A percentile compares a stretch with the other conserved stretches of the same genome.
Conservation (phyloP, 2,888 invertebrate species). For the Heteromyza rotundicornis region DNA sequence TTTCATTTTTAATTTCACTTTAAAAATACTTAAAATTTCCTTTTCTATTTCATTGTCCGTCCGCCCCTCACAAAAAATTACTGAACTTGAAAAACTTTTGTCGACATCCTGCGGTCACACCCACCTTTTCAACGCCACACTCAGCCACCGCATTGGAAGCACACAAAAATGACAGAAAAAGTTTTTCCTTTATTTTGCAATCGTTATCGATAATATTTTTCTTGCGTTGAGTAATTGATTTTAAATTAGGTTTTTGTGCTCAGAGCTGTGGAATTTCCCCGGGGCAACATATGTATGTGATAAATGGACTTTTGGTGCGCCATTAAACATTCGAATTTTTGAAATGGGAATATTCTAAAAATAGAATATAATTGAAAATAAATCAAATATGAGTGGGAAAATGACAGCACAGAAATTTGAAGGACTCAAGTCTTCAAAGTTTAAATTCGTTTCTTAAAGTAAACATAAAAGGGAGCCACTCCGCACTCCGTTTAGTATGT, state of each 20-base stretch:
- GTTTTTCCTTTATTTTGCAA: not conserved
- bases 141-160: not conserved
- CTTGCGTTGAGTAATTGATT: slow-evolving; percentile 13
- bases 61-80: not conserved
- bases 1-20: too few species aligned
- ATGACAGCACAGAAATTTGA: too few species aligned
- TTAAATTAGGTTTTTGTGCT: slow-evolving; percentile 15
- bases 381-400: too few species aligned
- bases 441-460: too few species aligned
- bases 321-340: too few species aligned
- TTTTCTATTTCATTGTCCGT: not conserved
- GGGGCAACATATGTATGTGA: not conserved
- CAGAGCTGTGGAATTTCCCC: not conserved
- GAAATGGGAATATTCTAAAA: too few species aligned
- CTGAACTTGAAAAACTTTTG: slow-evolving; percentile 5
- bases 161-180: not conserved
- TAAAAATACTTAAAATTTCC: too few species aligned
- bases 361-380: too few species aligned
- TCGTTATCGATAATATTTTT: not conserved
- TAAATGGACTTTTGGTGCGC: slow-evolving; percentile 1
- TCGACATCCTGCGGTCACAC: not conserved
- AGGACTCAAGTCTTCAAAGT: too few species aligned
- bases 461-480: too few species aligned
- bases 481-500: too few species aligned
- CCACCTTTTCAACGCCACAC: too few species aligned